Evolutionary conservation across 1,140 invertebrate species (phyloP).

Genomic region (Atta colombica): DNA sequence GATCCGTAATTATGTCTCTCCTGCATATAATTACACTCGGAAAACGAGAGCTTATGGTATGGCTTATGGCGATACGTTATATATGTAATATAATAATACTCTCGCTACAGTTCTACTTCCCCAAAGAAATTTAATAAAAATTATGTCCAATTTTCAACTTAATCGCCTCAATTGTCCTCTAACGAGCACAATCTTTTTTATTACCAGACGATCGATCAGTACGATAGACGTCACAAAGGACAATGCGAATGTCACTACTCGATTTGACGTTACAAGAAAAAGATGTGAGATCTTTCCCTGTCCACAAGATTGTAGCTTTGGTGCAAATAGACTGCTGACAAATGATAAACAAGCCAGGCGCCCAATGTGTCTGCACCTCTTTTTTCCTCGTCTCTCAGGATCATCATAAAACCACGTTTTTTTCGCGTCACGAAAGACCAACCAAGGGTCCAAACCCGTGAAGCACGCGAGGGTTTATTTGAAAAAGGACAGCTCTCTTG

Average conservation of each 20-base stretch:
- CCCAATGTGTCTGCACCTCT: slow-evolving; percentile 12
- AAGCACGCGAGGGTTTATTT: slow-evolving; percentile 77
- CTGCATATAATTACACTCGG: slow-evolving; percentile 54
- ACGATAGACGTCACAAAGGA: background rate
- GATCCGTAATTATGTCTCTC: slow-evolving; percentile 68
- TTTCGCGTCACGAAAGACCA: slow-evolving; percentile 68
- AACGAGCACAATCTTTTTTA: slow-evolving; percentile 24
- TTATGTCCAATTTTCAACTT: slow-evolving; percentile 36
- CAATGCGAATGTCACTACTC: background rate
- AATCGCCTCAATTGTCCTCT: slow-evolving; percentile 42
- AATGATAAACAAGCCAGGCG: slow-evolving; percentile 78
- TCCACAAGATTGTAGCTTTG: slow-evolving; percentile 55
- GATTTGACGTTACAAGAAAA: slow-evolving; percentile 14
- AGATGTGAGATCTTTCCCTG: slow-evolving; percentile 48
- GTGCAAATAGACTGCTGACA: slow-evolving; percentile 82
- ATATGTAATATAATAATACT: background rate
- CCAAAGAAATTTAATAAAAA: slow-evolving; percentile 62
- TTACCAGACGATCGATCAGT: slow-evolving; percentile 41
- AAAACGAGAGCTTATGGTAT: slow-evolving; percentile 2
- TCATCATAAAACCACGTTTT: slow-evolving; percentile 68
- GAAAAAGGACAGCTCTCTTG: slow-evolving; percentile 69
- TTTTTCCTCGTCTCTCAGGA: slow-evolving; percentile 41
- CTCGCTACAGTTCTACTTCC: background rate
- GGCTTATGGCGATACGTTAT: background rate
- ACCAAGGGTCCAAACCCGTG: slow-evolving; percentile 65